Base-by-base conservation (phyloP, 1,140 invertebrate genomes). In the Archegozetes longisetosus region DNA sequence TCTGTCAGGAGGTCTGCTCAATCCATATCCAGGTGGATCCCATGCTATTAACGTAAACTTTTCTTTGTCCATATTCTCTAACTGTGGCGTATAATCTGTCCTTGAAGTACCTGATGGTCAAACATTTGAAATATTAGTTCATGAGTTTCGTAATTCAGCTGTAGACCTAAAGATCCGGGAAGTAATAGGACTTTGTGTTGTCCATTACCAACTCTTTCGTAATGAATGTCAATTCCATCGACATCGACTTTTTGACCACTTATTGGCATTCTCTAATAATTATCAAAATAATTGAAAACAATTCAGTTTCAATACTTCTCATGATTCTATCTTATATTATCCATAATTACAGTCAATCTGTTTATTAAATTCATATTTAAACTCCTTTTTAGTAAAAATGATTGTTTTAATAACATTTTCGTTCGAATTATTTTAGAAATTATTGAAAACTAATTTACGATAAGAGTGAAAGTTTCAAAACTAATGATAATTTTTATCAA, bases 21-120 rank as follows among this genome's bases (percentile, higher is more conserved):
- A 81, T 9, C 88, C 88, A 75, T 88, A 90, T 1, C 88, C 87
- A 2, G 86, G 84, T 3, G 88, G 86, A 74, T 92, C 88, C 84
- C 86, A 88, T 0, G 79, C 83, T 20, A 90, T 75, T 13, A 90
- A 64, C 4, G 71, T 73, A 54, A 71, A 75, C 17, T 69, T 69
- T 25, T 57, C 23, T 49, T 4, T 3, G 68, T 57, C 46, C 4
- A 57, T 12, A 40, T 40, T 32, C 9, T 32, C 55, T 26, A 51
- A 25, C 24, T 51, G 50, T 22, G 6, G 6, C n/a, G 50, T 26
- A 51, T 9, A 51, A n/a, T 51, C 50, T 4, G 20, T 51, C 20
- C 50, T 51, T 51, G 50, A 6, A 12, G 50, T 51, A 22, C 50
- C 50, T 46, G 88, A 68, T 64, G n/a, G 61, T 46, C 9, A 46